These are phyloP conservation scores for Uloborus plumipes DNA, from an alignment of 2,888 invertebrate genomes.

Conservation along the genomic window DNA sequence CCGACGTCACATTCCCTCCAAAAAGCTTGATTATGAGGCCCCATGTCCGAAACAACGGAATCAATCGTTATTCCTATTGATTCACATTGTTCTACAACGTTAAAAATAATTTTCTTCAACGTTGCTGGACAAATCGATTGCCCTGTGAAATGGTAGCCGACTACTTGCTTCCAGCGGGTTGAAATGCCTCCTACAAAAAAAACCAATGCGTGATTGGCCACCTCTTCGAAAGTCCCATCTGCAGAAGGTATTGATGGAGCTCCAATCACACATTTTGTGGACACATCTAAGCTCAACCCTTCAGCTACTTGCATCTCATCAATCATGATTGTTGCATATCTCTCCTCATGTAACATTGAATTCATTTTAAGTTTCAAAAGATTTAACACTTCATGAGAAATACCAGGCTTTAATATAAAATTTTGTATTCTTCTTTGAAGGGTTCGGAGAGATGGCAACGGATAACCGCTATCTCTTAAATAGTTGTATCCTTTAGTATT, in stretches of 20 bases:
- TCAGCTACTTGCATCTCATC: no score
- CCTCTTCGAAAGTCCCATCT: background rate
- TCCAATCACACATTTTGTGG: slow-evolving; percentile 7
- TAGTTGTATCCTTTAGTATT: background rate
- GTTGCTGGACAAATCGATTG: background rate
- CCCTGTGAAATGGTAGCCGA: slow-evolving; percentile 4
- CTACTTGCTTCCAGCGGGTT: slow-evolving; percentile 5
- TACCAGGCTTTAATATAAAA: background rate
- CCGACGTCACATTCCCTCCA: slow-evolving; percentile 1
- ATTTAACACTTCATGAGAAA: background rate
- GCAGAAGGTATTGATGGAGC: slow-evolving; percentile 4
- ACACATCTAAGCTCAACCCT: background rate
- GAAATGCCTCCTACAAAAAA: background rate
- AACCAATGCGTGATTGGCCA: background rate
- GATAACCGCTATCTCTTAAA: slow-evolving; percentile 4
- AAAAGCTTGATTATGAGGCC: background rate
- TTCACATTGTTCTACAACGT: no score
- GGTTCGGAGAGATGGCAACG: background rate
- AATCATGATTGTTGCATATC: no score
- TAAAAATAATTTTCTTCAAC: background rate
- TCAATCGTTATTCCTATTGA: no score
- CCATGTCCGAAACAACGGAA: no score
- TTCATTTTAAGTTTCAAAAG: no score
- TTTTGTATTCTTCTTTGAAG: background rate
- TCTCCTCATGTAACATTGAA: no score